These are phyloP conservation scores for Smutsia gigantea DNA, from an alignment of 2,797 vertebrate species.

Conservation along the genomic window DNA sequence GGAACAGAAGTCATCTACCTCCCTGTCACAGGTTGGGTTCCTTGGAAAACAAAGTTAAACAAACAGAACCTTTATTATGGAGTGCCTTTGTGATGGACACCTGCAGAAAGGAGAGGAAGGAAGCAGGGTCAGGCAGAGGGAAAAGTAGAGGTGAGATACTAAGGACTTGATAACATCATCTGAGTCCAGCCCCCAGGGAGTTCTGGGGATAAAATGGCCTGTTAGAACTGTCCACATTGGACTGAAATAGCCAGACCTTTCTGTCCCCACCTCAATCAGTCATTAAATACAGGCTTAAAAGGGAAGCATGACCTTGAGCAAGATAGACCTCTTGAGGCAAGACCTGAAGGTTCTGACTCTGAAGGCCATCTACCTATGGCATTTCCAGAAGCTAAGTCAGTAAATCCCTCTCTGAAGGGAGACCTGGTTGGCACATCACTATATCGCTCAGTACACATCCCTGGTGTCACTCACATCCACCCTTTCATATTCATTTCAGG, in stretches of 20 bases:
- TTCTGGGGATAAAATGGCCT: not conserved
- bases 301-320: not conserved
- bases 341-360: not conserved
- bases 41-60: not conserved
- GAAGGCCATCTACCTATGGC: not conserved
- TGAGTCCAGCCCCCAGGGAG: not conserved
- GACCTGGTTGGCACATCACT: not conserved
- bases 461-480: not conserved
- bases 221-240: not conserved
- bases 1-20: not conserved
- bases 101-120: not conserved
- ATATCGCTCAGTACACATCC: not conserved
- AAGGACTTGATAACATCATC: not conserved
- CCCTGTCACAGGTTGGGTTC: not conserved
- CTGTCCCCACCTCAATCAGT: not conserved
- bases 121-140: not conserved
- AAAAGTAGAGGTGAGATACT: not conserved
- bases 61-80: not conserved
- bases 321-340: not conserved
- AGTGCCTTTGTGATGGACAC: not conserved
- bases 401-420: not conserved
- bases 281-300: not conserved
- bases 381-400: not conserved
- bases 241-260: not conserved
- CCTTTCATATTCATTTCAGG: not conserved